Base-by-base conservation (phyloP, 2,797 vertebrate genomes). In the Lithobates sylvaticus region DNA sequence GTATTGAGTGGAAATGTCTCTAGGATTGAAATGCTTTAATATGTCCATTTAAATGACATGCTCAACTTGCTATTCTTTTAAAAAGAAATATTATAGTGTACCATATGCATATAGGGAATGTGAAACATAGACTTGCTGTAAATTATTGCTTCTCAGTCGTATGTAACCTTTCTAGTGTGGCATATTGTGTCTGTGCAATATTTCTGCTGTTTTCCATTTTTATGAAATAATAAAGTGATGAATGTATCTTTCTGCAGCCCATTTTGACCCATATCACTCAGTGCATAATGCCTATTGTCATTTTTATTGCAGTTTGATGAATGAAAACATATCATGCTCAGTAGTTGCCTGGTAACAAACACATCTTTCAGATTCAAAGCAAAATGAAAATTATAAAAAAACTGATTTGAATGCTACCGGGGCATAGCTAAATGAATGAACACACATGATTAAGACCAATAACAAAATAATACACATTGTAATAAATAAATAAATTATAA, bases 301-400 rank as follows among this genome's bases (percentile, higher is more conserved):
- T 81, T 70, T 44, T 39, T 69, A 69, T 81, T 69, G 42, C 42
- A 65, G 42, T 85, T 78, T 85, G 84, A 67, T 81, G 54, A 81
- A 70, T 81, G 27, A 68, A 76, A 84, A 67, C n/a, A 84, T 71
- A 81, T 81, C 84, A 76, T 44, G 44, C 78, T 86, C 39, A 29
- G 64, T 74, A 69, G 84, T 81, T 86, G 78, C 84, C 50, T 86
- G 72, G 84, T 76, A 86, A 86, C 84, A 81, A 86, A 81, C 64
- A 69, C 83, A 84, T 81, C 70, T 80, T 75, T 85, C 61, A 85
- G 12, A 85, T 74, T 67, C 68, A 79, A 72, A 39, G n/a, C 61
- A 39, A 78, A 78, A 78, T 78, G 16, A 74, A 85, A 61, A 73
- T 79, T 85, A 34, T 47, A 61, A 81, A 64, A 64, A 29, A 50